These are phyloP conservation scores for Heliornis fulica DNA, from an alignment of 2,113 vertebrate genomes.

Conservation along the genomic window DNA sequence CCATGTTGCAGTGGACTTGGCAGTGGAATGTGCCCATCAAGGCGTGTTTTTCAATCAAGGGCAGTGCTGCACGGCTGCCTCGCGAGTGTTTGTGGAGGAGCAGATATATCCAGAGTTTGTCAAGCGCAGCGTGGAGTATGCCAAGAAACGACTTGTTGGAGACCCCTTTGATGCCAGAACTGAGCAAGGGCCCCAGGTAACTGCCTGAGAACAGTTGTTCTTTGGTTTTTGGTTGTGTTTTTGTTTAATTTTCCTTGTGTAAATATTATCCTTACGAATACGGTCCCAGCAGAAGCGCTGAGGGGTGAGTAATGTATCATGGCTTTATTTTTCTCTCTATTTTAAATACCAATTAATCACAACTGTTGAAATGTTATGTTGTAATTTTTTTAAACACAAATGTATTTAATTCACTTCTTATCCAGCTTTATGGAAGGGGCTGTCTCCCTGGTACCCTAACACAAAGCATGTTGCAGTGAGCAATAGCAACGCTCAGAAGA, in stretches of 20 bases:
- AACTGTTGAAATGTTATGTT: conserved; percentile 58
- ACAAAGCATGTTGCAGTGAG: conserved; percentile 1
- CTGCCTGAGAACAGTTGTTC: background rate
- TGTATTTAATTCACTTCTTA: conserved; percentile 56
- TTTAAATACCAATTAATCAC: conserved; percentile 65
- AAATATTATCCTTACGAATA: conserved; percentile 38
- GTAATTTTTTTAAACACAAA: conserved; percentile 48
- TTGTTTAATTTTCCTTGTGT: conserved; percentile 16
- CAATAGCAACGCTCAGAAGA: background rate
- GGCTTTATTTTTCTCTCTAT: conserved; percentile 45
- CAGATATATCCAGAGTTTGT: conserved; percentile 88
- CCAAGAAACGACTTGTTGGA: conserved; percentile 82
- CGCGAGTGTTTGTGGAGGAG: conserved; percentile 90
- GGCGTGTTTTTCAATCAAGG: conserved; percentile 96
- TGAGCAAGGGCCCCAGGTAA: conserved; percentile 92
- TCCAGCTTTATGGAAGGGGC: background rate
- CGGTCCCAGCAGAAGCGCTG: background rate
- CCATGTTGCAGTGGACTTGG: conserved; percentile 83
- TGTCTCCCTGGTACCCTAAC: conserved; percentile 25
- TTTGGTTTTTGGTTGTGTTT: conserved; percentile 17
- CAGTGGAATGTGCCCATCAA: conserved; percentile 91
- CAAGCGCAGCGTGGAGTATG: conserved; percentile 83
- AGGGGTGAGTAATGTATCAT: conserved; percentile 47
- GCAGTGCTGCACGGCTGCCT: conserved; percentile 92
- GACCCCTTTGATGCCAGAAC: conserved; percentile 89